Evolutionary conservation across 1,140 invertebrate genomes (phyloP).

Genomic region (Drosophila malerkotliana): DNA sequence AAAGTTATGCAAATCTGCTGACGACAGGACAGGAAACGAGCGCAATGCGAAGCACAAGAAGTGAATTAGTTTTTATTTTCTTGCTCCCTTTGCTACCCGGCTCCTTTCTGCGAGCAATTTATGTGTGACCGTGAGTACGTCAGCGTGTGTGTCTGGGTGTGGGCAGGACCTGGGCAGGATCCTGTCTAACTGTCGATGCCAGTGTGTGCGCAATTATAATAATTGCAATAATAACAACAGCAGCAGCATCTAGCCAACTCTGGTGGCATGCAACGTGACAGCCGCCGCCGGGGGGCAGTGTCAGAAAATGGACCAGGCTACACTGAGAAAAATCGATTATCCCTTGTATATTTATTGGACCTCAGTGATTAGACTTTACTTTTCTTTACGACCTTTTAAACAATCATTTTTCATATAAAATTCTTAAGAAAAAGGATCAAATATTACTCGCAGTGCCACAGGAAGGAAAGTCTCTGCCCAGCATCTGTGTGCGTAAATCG

Average conservation of each 20-base stretch:
- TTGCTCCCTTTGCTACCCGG: conserved; percentile 9
- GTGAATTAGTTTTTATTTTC: conserved; percentile 74
- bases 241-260: conserved; percentile 34
- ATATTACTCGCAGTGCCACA: conserved; percentile 2
- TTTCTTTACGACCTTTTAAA: too few species aligned
- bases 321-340: neutral
- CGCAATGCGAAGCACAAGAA: conserved; percentile 61
- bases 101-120: conserved; percentile 14
- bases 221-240: conserved; percentile 76
- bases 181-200: conserved; percentile 70
- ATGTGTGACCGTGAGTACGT: conserved; percentile 7
- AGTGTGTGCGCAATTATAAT: conserved; percentile 76
- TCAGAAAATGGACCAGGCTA: neutral
- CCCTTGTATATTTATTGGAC: too few species aligned
- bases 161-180: conserved; percentile 21
- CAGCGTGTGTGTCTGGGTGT: conserved; percentile 20
- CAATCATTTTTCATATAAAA: neutral
- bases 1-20: conserved; percentile 79
- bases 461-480: conserved; percentile 8
- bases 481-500: conserved; percentile 70
- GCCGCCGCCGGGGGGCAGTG: conserved; percentile 20
- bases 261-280: conserved; percentile 65
- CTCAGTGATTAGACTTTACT: too few species aligned
- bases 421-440: neutral
- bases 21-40: conserved; percentile 70